phyloP scores from a whole-genome alignment of 2,113 vertebrate species.

The Oncorhynchus mykiss region DNA sequence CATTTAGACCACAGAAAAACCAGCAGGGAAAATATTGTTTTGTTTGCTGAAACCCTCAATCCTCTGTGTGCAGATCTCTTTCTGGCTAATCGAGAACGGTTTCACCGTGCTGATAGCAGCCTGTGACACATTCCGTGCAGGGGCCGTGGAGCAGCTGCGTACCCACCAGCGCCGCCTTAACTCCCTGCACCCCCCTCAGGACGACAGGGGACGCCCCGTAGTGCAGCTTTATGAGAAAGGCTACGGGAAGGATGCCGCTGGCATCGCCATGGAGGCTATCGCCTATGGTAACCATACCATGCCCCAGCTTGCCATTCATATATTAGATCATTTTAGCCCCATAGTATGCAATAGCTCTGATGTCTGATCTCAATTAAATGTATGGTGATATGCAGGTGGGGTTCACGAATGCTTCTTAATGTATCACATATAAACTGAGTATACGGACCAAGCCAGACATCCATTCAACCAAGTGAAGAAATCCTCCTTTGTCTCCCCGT shows the following conservation, averaged over 20 bases:
- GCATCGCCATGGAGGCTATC: conserved; percentile 98
- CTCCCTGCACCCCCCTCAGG: conserved; percentile 86
- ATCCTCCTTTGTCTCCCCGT: not conserved
- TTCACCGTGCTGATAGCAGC: conserved; percentile 95
- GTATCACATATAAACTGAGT: not conserved
- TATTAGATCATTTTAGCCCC: not conserved
- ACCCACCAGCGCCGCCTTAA: conserved; percentile 92
- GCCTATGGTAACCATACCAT: conserved; percentile 78
- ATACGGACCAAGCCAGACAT: not conserved
- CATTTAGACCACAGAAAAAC: no score
- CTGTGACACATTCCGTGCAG: conserved; percentile 94
- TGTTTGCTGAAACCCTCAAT: not conserved
- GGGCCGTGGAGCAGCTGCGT: conserved; percentile 95
- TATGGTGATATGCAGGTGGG: not conserved
- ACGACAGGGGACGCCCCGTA: conserved; percentile 76
- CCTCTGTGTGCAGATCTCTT: conserved; percentile 82
- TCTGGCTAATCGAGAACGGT: conserved; percentile 95
- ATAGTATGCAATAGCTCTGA: not conserved
- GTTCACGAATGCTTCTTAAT: no score
- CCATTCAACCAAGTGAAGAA: not conserved
- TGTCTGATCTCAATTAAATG: not conserved
- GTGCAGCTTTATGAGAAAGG: conserved; percentile 98
- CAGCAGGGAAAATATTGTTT: not conserved
- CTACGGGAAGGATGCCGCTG: conserved; percentile 95
- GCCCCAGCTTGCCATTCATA: not conserved